Evolutionary conservation across 2,888 invertebrate species (phyloP), one percentile per base, ranked within the genome.

Genomic region (Drosophila flavopinicola): DNA sequence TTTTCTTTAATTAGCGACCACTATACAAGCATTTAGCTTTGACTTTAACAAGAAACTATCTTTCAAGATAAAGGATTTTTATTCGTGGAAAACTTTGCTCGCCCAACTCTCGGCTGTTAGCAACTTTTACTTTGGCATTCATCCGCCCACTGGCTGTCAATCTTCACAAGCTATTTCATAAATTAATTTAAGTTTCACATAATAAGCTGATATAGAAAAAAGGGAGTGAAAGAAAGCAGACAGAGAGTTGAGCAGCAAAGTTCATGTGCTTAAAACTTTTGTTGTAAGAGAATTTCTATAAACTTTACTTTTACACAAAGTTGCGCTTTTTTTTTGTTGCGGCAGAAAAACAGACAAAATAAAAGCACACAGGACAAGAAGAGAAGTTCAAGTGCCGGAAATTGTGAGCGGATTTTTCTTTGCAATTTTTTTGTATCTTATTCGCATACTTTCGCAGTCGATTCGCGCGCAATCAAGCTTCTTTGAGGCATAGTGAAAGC

Each of bases 151-250:
- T 47, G 32, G 11, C 61, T 39, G 78, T 80, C 82, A 84, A 85
- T 78, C 73, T 69, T 57, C 9, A 51, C 57, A 59, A 61, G 48
- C 60, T 67, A 66, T 80, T 80, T 66, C 47, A 71, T 86, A 83
- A 83, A 84, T 86, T 84, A 86, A 83, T 78, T 86, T 86, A 66
- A 78, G 75, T 86, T 84, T 80, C 68, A 38, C 66, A 84, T 73
- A 83, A 79, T 74, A 69, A 79, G 66, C 68, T 72, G 32, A 61
- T 68, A 66, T 44, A 52, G 44, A 37, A 44, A 38, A n/a, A n/a
- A n/a, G n/a, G 13, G 11, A 56, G n/a, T 3, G 45, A 23, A 27
- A 20, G 25, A 49, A 58, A 23, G 35, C 25, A 29, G 49, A 29
- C 57, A 13, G 35, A 13, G 35, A 27, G 24, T 57, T 41, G 51